Base-by-base conservation (phyloP, 2,113 vertebrate genomes). In the Colius striatus region DNA sequence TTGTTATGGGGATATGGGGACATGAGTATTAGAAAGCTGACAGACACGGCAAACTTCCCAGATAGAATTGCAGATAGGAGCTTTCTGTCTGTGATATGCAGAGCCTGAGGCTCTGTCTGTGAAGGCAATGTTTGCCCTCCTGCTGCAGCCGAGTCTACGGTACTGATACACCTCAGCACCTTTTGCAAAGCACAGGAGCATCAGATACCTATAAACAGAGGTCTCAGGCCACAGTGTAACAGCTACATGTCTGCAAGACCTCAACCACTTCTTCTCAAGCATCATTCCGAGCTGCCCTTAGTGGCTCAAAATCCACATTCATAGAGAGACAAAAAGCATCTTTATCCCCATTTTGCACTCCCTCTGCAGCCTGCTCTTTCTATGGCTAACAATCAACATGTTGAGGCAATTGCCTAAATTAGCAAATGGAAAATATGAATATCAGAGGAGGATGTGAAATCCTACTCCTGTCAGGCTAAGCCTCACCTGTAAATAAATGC, bases 131-230 rank as follows among this genome's bases (percentile, higher is more conserved):
- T 4, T 21, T 51, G 16, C 25, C 9, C 48, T 54, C 5, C 47
- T 0, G 5, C 34, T 5, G 5, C 43, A 16, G 20, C 19, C 0
- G 0, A 3, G 54, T 14, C 38, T 25, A 43, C 0, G 1, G 18
- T 55, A 17, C 60, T 3, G 30, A 18, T 25, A 21, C 36, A 47
- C 13, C 65, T 5, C 0, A 0, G 41, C 26, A 23, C 29, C 21
- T 5, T 10, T 50, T 57, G 17, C 2, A 1, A 18, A 16, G 29
- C 13, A 2, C 1, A 0, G 8, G 6, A 73, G 20, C 17, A 6
- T 6, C 4, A 19, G 26, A 26, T 26, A 47, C 9, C 47, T 5
- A 17, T 50, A 61, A 22, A 63, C 0, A 0, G 15, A 7, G 22
- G 26, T 16, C 38, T 5, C 22, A 54, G 32, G 12, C 9, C n/a